Conservation (phyloP, 2,888 invertebrate genomes). For the Alitta virens region DNA sequence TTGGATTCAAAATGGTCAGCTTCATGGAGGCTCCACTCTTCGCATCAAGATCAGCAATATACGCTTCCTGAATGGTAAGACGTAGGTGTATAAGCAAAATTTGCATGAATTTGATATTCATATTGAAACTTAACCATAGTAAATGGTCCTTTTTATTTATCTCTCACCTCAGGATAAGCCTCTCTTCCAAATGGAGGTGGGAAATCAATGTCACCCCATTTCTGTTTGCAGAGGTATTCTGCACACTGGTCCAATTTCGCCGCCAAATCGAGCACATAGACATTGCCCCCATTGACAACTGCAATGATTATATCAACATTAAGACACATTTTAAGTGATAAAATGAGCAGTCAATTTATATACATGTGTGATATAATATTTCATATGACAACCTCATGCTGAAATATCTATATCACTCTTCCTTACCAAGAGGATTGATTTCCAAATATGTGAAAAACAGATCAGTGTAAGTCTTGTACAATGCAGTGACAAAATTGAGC, state of each 20-base stretch:
- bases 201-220: conserved; percentile 96
- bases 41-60: conserved; percentile 95
- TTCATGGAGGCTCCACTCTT: conserved; percentile 98
- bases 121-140: too few species aligned
- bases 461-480: conserved; percentile 87
- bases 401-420: background rate
- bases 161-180: conserved; percentile 76
- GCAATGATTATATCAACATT: conserved; percentile 44
- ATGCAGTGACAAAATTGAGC: conserved; percentile 76
- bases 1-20: conserved; percentile 91
- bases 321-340: background rate
- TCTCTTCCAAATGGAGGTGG: conserved; percentile 98
- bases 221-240: conserved; percentile 91
- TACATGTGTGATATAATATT: background rate
- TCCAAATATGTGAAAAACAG: conserved; percentile 98
- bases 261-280: conserved; percentile 92
- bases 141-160: too few species aligned
- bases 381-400: background rate
- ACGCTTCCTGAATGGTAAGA: conserved; percentile 91
- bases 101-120: too few species aligned
- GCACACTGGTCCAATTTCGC: conserved; percentile 98
- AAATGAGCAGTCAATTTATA: too few species aligned
- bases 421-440: conserved; percentile 85
- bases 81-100: too few species aligned
- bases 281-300: conserved; percentile 69